These are phyloP conservation scores for Lophius piscatorius DNA, from an alignment of 2,113 vertebrate species.

Conservation along the genomic window DNA sequence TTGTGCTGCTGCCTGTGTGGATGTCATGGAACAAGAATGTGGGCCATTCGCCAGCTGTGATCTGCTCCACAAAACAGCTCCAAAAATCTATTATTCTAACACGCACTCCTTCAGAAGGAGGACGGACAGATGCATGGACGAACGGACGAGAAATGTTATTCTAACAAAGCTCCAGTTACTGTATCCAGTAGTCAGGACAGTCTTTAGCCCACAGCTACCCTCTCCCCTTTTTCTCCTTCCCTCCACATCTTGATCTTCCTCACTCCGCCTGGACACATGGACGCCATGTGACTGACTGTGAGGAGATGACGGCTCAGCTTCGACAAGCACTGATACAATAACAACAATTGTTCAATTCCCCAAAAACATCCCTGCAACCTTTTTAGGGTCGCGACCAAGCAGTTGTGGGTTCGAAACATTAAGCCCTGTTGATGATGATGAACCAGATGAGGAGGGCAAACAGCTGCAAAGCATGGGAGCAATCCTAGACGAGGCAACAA, in stretches of 20 bases:
- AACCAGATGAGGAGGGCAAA: slow-evolving; percentile 11
- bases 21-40: slow-evolving; percentile 77
- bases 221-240: not conserved
- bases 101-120: slow-evolving; percentile 30
- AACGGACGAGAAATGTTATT: slow-evolving; percentile 54
- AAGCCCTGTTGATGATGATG: slow-evolving; percentile 20
- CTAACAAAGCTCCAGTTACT: slow-evolving; percentile 52
- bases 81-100: slow-evolving; percentile 77
- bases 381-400: slow-evolving; percentile 12
- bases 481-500: not conserved
- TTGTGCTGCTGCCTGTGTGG: slow-evolving; percentile 52
- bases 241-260: slow-evolving; percentile 21
- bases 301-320: slow-evolving; percentile 22
- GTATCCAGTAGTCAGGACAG: slow-evolving; percentile 55
- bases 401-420: slow-evolving; percentile 30
- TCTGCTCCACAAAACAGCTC: slow-evolving; percentile 70
- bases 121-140: slow-evolving; percentile 17
- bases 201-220: slow-evolving; percentile 1
- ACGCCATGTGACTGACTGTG: slow-evolving; percentile 54
- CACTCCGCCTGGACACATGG: slow-evolving; percentile 60
- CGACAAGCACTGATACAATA: slow-evolving; percentile 24
- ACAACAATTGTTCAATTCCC: slow-evolving; percentile 44
- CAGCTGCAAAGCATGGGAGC: slow-evolving; percentile 23
- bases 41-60: slow-evolving; percentile 71
- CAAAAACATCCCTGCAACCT: slow-evolving; percentile 25